phyloP scores from a whole-genome alignment of 2,113 vertebrate genomes.

The Nothobranchius furzeri region DNA sequence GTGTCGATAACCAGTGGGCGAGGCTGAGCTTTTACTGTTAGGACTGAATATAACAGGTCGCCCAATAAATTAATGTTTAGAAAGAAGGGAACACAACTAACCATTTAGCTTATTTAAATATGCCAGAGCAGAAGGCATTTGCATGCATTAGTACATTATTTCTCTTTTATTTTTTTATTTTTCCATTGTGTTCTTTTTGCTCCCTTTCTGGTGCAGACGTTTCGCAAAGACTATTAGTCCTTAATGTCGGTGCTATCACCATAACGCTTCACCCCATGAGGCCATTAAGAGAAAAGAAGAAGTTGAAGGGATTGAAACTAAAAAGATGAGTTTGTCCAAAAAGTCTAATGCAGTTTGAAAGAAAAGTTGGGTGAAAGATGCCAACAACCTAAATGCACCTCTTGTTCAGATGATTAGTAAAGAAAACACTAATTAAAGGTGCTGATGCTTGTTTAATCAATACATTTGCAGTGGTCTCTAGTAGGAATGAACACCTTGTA shows the following conservation, averaged over 20 bases:
- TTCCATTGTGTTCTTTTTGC: background rate
- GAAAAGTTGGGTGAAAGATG: background rate
- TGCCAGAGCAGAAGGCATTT: background rate
- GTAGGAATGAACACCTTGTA: no score
- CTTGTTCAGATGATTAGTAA: background rate
- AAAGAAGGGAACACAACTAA: conserved; percentile 9
- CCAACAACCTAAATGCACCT: conserved; percentile 1
- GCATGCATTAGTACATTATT: background rate
- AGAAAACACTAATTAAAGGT: background rate
- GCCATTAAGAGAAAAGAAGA: conserved; percentile 25
- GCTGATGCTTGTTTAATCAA: no score
- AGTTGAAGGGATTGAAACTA: conserved; percentile 14
- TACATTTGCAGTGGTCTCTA: no score
- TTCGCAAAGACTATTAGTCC: conserved; percentile 26
- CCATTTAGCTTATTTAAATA: conserved; percentile 23
- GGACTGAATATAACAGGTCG: conserved; percentile 29
- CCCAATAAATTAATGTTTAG: conserved; percentile 17
- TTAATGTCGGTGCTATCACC: conserved; percentile 7
- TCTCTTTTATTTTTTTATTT: background rate
- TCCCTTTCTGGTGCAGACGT: conserved; percentile 9
- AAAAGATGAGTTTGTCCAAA: background rate
- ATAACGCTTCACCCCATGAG: conserved; percentile 23
- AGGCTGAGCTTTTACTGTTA: background rate
- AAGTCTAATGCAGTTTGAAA: conserved; percentile 5
- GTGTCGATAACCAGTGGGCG: no score